Conservation (phyloP, 2,797 vertebrate genomes). For the Lemur catta region DNA sequence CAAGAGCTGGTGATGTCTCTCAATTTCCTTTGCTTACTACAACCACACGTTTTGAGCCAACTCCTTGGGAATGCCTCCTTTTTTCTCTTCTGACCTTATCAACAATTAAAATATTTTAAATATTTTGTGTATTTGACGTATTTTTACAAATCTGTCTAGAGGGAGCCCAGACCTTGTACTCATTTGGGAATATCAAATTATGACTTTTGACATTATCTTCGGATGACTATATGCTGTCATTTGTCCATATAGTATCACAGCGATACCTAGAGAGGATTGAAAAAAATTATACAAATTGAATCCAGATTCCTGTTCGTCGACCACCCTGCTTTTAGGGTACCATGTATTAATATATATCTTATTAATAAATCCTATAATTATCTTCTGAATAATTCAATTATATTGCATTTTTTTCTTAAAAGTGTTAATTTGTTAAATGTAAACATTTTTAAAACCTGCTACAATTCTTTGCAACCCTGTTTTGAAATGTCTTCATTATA, state of each 20-base stretch:
- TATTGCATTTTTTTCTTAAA: slow-evolving; percentile 25
- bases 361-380: slow-evolving; percentile 23
- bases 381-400: slow-evolving; percentile 24
- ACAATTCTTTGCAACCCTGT: slow-evolving; percentile 27
- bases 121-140: not conserved
- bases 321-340: not conserved
- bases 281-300: not conserved
- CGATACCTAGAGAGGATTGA: not conserved
- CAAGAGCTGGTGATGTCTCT: not conserved
- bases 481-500: slow-evolving; percentile 37
- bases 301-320: not conserved
- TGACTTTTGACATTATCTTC: not conserved
- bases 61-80: not conserved
- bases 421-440: slow-evolving; percentile 51
- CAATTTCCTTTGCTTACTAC: not conserved
- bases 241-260: not conserved
- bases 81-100: not conserved
- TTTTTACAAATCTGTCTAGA: not conserved
- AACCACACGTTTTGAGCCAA: not conserved
- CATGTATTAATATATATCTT: not conserved
- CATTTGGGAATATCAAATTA: not conserved
- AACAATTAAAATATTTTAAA: not conserved
- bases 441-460: slow-evolving; percentile 43
- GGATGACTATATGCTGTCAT: not conserved
- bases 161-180: not conserved